Percentiles rank a stretch among this genome's conserved stretches.
Conservation (phyloP, 1,140 invertebrate species). For the Micrasema minimum region DNA sequence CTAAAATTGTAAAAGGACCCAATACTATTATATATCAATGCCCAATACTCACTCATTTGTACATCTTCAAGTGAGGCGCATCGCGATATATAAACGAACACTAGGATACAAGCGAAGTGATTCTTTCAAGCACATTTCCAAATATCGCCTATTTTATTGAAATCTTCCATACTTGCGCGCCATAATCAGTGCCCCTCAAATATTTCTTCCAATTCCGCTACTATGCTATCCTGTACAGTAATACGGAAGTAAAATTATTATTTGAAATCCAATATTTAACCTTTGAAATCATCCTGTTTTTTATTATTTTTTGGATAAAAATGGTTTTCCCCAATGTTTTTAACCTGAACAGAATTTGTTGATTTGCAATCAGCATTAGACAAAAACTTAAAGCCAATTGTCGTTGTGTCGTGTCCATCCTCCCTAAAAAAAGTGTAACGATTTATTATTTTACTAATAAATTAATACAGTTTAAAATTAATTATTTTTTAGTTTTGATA, state of each 20-base stretch:
- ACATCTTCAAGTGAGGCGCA: constrained; percentile 70
- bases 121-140: constrained; percentile 80
- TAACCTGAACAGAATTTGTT: constrained; percentile 70
- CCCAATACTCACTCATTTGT: constrained; percentile 66
- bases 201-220: constrained; percentile 73
- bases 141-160: constrained; percentile 76
- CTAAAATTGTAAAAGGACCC: no score
- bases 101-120: constrained; percentile 75
- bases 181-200: constrained; percentile 68
- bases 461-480: neutral
- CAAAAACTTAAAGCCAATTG: constrained; percentile 74
- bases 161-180: constrained; percentile 70
- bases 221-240: constrained; percentile 12
- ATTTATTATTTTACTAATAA: neutral
- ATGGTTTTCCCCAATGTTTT: neutral
- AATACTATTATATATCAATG: neutral
- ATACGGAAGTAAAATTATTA: neutral
- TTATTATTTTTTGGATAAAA: neutral
- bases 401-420: constrained; percentile 84
- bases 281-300: neutral
- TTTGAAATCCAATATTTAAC: neutral
- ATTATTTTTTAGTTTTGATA: constrained; percentile 17
- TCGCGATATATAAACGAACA: constrained; percentile 77
- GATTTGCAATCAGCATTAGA: constrained; percentile 73
- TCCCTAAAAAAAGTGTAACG: neutral